Evolutionary conservation across 1,140 invertebrate species (phyloP).

Genomic region (Temnothorax longispinosus): DNA sequence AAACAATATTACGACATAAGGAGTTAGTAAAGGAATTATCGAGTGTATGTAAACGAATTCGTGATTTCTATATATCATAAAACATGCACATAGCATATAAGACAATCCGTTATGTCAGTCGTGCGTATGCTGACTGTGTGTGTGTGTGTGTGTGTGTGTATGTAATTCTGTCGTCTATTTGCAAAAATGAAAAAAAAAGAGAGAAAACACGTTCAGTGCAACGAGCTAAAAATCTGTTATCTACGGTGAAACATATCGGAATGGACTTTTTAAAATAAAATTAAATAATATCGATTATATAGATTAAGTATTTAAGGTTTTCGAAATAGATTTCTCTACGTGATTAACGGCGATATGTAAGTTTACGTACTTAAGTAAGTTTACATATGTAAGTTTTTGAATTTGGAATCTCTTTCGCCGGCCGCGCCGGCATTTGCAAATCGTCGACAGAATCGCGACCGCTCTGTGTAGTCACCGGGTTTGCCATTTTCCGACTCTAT

Average conservation of each 20-base stretch:
- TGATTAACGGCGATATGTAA: conserved; percentile 31
- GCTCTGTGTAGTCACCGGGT: not conserved
- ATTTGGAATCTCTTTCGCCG: not conserved
- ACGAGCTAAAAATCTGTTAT: conserved; percentile 7
- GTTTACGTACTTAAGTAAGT: conserved; percentile 23
- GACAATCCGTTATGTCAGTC: conserved; percentile 42
- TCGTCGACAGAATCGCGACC: conserved; percentile 32
- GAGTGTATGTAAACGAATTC: conserved; percentile 41
- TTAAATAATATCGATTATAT: not conserved
- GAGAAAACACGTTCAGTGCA: not conserved
- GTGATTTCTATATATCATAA: conserved; percentile 47
- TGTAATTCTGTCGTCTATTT: conserved; percentile 43
- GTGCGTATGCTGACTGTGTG: not conserved
- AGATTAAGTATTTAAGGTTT: conserved; percentile 43
- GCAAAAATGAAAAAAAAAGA: not conserved
- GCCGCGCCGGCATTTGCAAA: conserved; percentile 15
- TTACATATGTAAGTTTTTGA: conserved; percentile 16
- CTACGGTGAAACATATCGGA: conserved; percentile 40
- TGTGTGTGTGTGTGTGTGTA: not conserved
- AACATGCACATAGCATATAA: conserved; percentile 40
- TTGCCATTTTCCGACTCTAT: conserved; percentile 9
- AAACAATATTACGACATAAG: conserved; percentile 29
- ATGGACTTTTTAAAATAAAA: conserved; percentile 29
- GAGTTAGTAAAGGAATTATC: conserved; percentile 33
- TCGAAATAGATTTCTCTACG: conserved; percentile 15